Base-by-base conservation (phyloP, 2,888 invertebrate species). In the Neelides folsomi region DNA sequence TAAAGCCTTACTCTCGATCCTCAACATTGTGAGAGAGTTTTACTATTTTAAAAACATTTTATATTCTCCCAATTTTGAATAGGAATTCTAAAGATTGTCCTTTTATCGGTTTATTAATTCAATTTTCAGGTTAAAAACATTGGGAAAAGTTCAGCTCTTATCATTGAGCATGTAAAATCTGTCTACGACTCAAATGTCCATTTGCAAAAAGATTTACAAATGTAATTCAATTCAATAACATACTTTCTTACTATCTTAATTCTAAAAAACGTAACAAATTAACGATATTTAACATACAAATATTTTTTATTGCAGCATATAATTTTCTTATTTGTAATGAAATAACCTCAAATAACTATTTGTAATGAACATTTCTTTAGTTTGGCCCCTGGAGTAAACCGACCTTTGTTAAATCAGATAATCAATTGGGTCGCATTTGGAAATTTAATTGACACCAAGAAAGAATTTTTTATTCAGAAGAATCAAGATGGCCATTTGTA, bases 351-450 rank as follows among this genome's bases (percentile, higher is more conserved):
- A 5, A 13, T 8, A 34, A 20, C 9, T 7, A 44, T 20, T 34
- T 43, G 16, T 18, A 35, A 13, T 47, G 8, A 13, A 8, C 8
- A 16, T 43, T 7, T 8, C 19, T 8, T 13, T 41, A 62, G 61
- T 34, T 35, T 64, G 5, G 54, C 58, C 37, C 59, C 57, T 6
- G 58, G 61, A 57, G 53, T 60, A 2, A 63, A 64, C 48, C 45
- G 53, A 10, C 52, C 57, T 19, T 49, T 64, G 2, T 63, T 57
- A 41, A 57, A 60, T 38, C 64, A 64, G 52, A 59, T 64, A 10
- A 63, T 56, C 0, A 61, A 58, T 50, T 64, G 64, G 64, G 51
- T 63, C 37, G 59, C 59, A 4, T 63, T 56, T 48, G 64, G 64
- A 2, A 42, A 45, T 12, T 37, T 64, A 15, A 52, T 50, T 8